Evolutionary conservation across 2,797 vertebrate species (phyloP), one percentile per base, ranked within the genome.

Genomic region (Sebastes paucispinis): DNA sequence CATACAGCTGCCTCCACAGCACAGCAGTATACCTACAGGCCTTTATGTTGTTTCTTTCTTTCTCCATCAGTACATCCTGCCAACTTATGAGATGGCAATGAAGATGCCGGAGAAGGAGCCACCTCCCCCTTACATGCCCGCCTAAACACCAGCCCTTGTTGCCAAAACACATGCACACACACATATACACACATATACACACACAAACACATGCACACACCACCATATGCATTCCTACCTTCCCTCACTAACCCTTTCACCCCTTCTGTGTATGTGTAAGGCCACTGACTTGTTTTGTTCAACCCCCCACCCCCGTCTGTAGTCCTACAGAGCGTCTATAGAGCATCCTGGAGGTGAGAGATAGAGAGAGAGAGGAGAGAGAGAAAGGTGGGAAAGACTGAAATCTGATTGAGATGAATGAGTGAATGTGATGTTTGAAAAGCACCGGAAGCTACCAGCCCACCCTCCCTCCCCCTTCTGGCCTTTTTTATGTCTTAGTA

Each of bases 21-120:
- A 62, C 20, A n/a, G 29, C 20, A 60, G 39, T 43, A 0, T 43
- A 43, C 39, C 39, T 43, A 16, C 39, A 16, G 31, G n/a, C 27
- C 29, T 11, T 16, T 34, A 5, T 57, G 5, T 22, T 7, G 52
- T n/a, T 34, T 10, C 47, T 50, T 16, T 9, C 20, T 52, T 11
- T 90, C 59, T 73, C 58, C 64, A 84, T 16, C 47, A 99, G 98
- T 99, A 99, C 86, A 96, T 99, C 88, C 96, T 99, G 90, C 98
- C 98, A 77, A 98, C 97, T 74, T 99, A 99, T 14, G 98, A 99
- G 94, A 99, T 99, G 98, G 98, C 98, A 3, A 96, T 99, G 96
- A 99, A 99, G 95, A 98, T 99, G 98, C 98, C 98, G 7, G 97
- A 97, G 82, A 99, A 99, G 93, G 98, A 99, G 36, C 97, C 97